These are phyloP conservation scores for Sceloporus undulatus DNA, from an alignment of 2,113 vertebrate genomes.

Conservation along the genomic window DNA sequence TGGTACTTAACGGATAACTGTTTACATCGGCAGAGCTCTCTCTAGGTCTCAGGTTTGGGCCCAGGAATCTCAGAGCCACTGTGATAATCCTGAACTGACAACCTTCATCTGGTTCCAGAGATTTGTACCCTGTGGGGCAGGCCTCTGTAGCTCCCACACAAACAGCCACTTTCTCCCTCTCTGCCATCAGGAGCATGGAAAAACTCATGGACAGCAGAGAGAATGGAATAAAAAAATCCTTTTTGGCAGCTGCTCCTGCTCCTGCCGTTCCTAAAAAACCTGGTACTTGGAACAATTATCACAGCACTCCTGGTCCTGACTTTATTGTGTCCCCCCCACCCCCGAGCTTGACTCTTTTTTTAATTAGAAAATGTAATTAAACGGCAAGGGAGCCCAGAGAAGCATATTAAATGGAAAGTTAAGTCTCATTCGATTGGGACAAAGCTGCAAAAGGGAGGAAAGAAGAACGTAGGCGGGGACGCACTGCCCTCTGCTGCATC, in stretches of 20 bases:
- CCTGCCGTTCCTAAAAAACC: not conserved
- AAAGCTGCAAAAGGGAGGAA: not conserved
- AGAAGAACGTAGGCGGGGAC: not conserved
- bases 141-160: too few relatives aligned
- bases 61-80: too few relatives aligned
- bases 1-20: too few relatives aligned
- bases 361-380: conserved; percentile 47
- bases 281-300: conserved; percentile 17
- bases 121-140: too few relatives aligned
- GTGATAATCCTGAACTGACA: too few relatives aligned
- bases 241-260: not conserved
- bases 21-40: too few relatives aligned
- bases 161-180: not conserved
- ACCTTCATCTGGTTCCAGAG: too few relatives aligned
- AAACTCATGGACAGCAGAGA: not conserved
- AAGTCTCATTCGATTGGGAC: not conserved
- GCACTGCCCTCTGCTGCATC: conserved; percentile 31
- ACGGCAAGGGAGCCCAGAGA: conserved; percentile 14
- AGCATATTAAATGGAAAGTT: conserved; percentile 36
- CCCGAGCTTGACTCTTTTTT: conserved; percentile 6
- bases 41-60: too few relatives aligned
- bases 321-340: not conserved
- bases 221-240: not conserved
- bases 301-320: not conserved
- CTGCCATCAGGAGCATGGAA: not conserved